A percentile compares a stretch with the other conserved stretches of the same genome.
Evolutionary conservation across 2,888 invertebrate genomes (phyloP).

Genomic region (Chaitophorus viminalis): DNA sequence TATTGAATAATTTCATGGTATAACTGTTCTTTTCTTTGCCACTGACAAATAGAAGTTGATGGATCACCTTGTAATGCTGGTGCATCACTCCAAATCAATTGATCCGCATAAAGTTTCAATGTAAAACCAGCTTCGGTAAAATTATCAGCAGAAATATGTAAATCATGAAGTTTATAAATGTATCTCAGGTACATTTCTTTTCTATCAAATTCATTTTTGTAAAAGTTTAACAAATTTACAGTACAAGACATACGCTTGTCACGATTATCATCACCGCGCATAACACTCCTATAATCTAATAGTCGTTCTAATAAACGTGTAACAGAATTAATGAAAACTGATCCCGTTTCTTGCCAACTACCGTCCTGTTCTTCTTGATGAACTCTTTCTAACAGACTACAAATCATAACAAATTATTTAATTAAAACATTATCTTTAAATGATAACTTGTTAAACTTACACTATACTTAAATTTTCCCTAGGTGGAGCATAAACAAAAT

Average conservation of each 20-base stretch:
- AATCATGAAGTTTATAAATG: slow-evolving; percentile 92
- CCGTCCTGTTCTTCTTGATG: slow-evolving; percentile 78
- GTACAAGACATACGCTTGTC: slow-evolving; percentile 97
- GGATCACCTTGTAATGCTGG: slow-evolving; percentile 64
- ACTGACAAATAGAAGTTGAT: slow-evolving; percentile 80
- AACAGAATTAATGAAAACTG: slow-evolving; percentile 91
- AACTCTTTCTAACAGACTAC: slow-evolving; percentile 84
- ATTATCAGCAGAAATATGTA: slow-evolving; percentile 91
- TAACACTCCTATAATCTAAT: slow-evolving; percentile 92
- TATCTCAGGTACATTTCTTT: slow-evolving; percentile 96
- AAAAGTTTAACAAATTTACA: slow-evolving; percentile 94
- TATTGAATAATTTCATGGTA: slow-evolving; percentile 90
- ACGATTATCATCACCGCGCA: slow-evolving; percentile 93
- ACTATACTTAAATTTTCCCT: slow-evolving; percentile 49
- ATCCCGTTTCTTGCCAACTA: slow-evolving; percentile 90
- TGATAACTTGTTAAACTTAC: slow-evolving; percentile 32
- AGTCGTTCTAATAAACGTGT: slow-evolving; percentile 87
- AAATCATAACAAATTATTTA: slow-evolving; percentile 36
- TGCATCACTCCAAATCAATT: slow-evolving; percentile 81
- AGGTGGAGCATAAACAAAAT: slow-evolving; percentile 41
- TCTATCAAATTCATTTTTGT: slow-evolving; percentile 93
- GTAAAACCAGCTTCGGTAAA: slow-evolving; percentile 96
- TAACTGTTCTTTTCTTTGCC: slow-evolving; percentile 88
- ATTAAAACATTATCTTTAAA: neutral
- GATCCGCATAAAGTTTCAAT: slow-evolving; percentile 91